Evolutionary conservation across 2,113 vertebrate genomes (phyloP).

Genomic region (Labeo catla): DNA sequence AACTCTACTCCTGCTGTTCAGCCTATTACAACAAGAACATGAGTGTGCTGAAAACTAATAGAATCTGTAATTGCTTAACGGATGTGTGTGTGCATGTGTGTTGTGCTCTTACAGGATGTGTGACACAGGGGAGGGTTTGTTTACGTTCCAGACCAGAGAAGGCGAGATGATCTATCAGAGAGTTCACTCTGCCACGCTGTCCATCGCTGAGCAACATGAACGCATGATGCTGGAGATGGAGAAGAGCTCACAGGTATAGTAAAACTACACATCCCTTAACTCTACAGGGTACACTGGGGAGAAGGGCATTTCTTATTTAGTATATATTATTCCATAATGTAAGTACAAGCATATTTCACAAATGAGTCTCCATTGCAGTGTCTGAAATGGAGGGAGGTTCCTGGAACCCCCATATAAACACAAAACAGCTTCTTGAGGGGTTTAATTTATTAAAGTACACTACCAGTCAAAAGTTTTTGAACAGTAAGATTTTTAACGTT

Average conservation of each 20-base stretch:
- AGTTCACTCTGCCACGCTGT: constrained; percentile 96
- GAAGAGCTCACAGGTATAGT: constrained; percentile 93
- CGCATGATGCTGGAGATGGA: constrained; percentile 97
- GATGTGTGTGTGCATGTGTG: constrained; percentile 38
- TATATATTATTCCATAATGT: neutral
- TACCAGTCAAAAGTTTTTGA: too few species aligned
- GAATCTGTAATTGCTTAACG: neutral
- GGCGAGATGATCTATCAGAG: constrained; percentile 99
- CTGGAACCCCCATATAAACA: too few species aligned
- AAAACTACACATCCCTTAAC: neutral
- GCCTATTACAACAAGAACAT: neutral
- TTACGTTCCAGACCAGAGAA: constrained; percentile 98
- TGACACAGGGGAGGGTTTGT: constrained; percentile 98
- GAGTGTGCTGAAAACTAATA: neutral
- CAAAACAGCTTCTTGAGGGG: too few species aligned
- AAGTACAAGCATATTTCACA: neutral
- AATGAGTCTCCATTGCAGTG: neutral
- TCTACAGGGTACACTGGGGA: neutral
- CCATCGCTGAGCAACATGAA: constrained; percentile 97
- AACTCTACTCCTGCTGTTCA: neutral
- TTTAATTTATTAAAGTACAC: too few species aligned
- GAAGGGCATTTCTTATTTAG: neutral
- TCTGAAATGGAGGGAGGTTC: neutral
- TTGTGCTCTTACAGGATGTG: constrained; percentile 88
- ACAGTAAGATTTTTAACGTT: too few species aligned